A percentile compares a stretch with the other conserved stretches of the same genome.
Evolutionary conservation across 2,797 vertebrate genomes (phyloP).

Genomic region (Tapera naevia): DNA sequence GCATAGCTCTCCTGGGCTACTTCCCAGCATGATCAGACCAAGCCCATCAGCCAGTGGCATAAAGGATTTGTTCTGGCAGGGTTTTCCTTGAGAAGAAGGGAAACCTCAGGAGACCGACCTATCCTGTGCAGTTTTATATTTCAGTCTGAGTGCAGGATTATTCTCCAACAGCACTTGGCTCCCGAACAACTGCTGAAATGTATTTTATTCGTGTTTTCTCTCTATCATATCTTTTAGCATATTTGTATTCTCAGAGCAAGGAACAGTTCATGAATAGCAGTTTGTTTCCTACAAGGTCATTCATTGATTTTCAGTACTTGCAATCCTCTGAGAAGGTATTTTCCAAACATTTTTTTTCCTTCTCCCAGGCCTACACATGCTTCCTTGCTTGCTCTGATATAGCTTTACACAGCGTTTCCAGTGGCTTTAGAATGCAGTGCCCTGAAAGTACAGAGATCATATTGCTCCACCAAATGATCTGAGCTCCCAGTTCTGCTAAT

Average conservation of each 20-base stretch:
- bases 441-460: slow-evolving; percentile 69
- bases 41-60: not conserved
- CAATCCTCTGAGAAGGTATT: not conserved
- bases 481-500: slow-evolving; percentile 78
- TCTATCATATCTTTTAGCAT: not conserved
- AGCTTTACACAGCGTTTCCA: slow-evolving; percentile 60
- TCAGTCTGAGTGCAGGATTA: not conserved
- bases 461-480: slow-evolving; percentile 72
- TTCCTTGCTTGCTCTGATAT: slow-evolving; percentile 62
- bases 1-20: not conserved
- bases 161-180: not conserved
- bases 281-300: slow-evolving; percentile 9
- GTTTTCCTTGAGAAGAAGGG: not conserved
- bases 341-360: not conserved
- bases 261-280: not conserved
- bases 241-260: not conserved
- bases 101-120: slow-evolving; percentile 8
- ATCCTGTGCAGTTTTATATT: slow-evolving; percentile 11
- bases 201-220: not conserved
- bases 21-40: not conserved
- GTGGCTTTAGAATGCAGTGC: slow-evolving; percentile 60
- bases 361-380: slow-evolving; percentile 40
- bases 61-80: slow-evolving; percentile 21
- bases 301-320: slow-evolving; percentile 3
- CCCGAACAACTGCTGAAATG: not conserved